These are phyloP conservation scores for Heliocidaris erythrogramma DNA, from an alignment of 35 echinoderm and acorn worm species.

Conservation along the genomic window DNA sequence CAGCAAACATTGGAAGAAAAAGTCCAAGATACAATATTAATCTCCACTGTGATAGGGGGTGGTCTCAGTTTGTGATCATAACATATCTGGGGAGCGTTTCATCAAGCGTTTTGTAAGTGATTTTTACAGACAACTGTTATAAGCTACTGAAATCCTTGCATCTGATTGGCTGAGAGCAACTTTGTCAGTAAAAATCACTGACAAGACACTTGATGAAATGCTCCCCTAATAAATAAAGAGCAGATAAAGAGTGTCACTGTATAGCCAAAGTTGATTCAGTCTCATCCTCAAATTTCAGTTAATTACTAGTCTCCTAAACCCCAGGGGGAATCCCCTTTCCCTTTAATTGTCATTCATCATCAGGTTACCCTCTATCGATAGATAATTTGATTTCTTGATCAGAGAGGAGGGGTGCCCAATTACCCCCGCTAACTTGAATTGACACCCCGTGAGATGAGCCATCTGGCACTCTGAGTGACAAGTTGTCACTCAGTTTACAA, in stretches of 20 bases:
- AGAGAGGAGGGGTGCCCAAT: neutral
- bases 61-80: too few species aligned
- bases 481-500: neutral
- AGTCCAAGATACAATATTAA: too few species aligned
- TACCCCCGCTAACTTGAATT: neutral
- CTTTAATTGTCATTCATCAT: neutral
- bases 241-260: neutral
- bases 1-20: too few species aligned
- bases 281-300: neutral
- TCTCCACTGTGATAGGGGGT: too few species aligned
- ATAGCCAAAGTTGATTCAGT: neutral
- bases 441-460: neutral
- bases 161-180: too few species aligned
- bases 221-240: too few species aligned
- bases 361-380: neutral
- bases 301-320: constrained; percentile 17
- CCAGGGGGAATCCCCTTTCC: neutral
- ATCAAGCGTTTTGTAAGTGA: too few species aligned
- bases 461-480: neutral
- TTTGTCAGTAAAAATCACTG: too few species aligned
- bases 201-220: too few species aligned
- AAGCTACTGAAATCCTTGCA: too few species aligned
- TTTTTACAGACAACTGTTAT: too few species aligned
- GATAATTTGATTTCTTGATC: neutral
- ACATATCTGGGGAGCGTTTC: too few species aligned